These are phyloP conservation scores for Pomatostomus ruficeps DNA, from an alignment of 2,113 vertebrate species.

Conservation along the genomic window DNA sequence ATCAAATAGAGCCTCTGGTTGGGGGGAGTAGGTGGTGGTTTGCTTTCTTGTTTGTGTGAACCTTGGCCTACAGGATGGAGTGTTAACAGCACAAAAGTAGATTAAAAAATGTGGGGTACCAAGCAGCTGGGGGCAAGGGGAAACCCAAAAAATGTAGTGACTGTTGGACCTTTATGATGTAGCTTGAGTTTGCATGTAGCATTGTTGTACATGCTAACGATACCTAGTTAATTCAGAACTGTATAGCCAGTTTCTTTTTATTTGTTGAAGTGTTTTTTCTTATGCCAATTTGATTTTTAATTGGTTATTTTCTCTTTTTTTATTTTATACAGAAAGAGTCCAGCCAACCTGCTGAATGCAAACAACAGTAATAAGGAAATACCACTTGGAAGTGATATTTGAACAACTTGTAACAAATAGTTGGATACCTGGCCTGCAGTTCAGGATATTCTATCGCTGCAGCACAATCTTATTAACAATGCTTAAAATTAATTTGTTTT, in stretches of 20 bases:
- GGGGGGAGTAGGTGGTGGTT: neutral
- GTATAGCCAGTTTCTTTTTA: neutral
- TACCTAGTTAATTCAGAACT: neutral
- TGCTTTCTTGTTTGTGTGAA: neutral
- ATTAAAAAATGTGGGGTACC: neutral
- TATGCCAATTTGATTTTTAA: neutral
- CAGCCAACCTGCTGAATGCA: slow-evolving; percentile 94
- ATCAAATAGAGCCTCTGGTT: neutral
- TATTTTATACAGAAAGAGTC: slow-evolving; percentile 81
- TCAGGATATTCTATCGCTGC: slow-evolving; percentile 68
- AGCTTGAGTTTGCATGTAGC: neutral
- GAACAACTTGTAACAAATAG: slow-evolving; percentile 69
- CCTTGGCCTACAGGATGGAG: neutral
- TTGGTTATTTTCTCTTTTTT: neutral
- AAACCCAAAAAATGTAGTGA: neutral
- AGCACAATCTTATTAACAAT: slow-evolving; percentile 69
- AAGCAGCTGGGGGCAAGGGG: neutral
- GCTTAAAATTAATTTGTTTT: slow-evolving; percentile 74
- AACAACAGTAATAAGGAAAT: slow-evolving; percentile 89
- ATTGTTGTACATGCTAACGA: neutral
- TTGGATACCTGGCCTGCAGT: slow-evolving; percentile 76
- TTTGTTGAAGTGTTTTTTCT: neutral
- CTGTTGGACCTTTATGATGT: neutral
- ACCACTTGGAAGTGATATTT: slow-evolving; percentile 70
- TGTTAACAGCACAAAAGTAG: neutral